Conservation (phyloP, 2,888 invertebrate species). For the Thymelicus lineola region DNA sequence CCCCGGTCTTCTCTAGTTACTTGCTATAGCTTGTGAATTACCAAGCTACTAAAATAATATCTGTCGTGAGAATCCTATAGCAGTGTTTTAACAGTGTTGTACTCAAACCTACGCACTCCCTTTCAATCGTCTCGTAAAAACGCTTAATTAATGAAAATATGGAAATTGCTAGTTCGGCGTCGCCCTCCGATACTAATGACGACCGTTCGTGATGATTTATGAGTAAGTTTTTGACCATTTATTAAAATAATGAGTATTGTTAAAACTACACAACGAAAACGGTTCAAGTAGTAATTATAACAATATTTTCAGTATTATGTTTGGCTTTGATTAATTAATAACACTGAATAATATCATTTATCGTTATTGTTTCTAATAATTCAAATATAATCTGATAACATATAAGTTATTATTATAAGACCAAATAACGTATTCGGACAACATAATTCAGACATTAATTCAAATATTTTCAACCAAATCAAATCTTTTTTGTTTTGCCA, state of each 20-base stretch:
- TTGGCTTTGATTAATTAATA: constrained; percentile 35
- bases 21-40: no score
- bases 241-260: constrained; percentile 68
- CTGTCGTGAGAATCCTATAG: not conserved
- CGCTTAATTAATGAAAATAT: constrained; percentile 69
- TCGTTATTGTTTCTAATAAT: not conserved
- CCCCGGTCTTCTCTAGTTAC: no score
- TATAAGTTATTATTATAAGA: no score
- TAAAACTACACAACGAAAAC: constrained; percentile 54
- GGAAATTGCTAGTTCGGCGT: constrained; percentile 65
- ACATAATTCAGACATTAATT: no score
- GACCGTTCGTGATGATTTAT: constrained; percentile 70
- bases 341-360: constrained; percentile 35
- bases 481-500: no score
- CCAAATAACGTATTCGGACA: no score
- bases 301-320: constrained; percentile 39
- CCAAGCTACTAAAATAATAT: no score
- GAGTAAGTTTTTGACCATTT: constrained; percentile 66
- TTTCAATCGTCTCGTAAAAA: constrained; percentile 21
- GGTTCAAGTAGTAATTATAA: constrained; percentile 50
- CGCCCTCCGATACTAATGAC: constrained; percentile 59
- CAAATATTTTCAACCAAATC: no score
- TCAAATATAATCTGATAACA: not conserved
- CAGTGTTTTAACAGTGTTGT: no score
- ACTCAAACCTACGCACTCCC: not conserved